Evolutionary conservation across 2,113 vertebrate species (phyloP).

Genomic region (Corythaixoides concolor): DNA sequence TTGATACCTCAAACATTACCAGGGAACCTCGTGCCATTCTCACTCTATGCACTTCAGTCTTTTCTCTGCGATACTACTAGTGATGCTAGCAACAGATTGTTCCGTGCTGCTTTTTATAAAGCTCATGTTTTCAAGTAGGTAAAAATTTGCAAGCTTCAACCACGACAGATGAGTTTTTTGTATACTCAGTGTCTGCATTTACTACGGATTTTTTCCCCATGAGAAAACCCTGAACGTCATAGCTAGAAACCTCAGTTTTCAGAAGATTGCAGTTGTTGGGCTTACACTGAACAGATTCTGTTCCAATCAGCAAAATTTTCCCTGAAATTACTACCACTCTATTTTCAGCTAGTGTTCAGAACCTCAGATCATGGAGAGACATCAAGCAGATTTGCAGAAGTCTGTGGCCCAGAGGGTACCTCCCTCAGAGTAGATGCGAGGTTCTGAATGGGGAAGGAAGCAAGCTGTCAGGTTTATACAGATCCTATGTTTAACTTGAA

Average conservation of each 20-base stretch:
- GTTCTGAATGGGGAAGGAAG: background rate
- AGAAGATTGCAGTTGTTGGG: background rate
- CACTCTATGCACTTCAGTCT: accelerated
- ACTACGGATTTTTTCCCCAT: background rate
- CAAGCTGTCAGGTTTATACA: background rate
- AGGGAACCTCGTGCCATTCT: background rate
- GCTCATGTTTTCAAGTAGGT: background rate
- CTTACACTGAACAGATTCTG: background rate
- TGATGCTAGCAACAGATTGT: background rate
- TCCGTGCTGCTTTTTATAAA: background rate
- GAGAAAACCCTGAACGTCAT: background rate
- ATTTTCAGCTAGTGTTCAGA: background rate
- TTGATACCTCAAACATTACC: accelerated
- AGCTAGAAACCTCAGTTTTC: background rate
- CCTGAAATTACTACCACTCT: background rate
- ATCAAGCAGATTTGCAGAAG: background rate
- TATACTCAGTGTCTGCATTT: background rate
- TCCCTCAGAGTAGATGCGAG: background rate
- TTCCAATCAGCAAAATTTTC: background rate
- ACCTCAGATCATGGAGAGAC: background rate
- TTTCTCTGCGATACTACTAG: background rate
- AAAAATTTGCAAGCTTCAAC: background rate
- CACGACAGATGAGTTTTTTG: background rate
- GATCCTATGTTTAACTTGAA: background rate
- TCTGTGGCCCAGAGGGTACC: background rate